Evolutionary conservation across 2,113 vertebrate genomes (phyloP).

Genomic region (Eidolon helvum): DNA sequence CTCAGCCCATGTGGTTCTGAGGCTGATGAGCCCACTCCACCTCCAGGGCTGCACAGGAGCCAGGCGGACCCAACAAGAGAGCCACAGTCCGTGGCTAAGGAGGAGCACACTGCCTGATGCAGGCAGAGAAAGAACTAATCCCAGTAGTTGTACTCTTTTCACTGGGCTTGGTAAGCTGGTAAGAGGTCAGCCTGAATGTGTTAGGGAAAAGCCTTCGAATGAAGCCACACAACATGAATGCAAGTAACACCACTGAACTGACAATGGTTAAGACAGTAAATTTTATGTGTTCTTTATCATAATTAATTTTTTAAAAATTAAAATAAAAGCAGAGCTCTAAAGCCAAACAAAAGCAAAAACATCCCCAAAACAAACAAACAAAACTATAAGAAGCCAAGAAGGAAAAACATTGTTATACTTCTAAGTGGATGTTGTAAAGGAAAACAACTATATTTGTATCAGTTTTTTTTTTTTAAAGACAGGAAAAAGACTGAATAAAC

Average conservation of each 20-base stretch:
- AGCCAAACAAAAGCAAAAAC: background rate
- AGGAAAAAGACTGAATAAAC: background rate
- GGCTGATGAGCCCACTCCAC: background rate
- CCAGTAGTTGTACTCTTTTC: background rate
- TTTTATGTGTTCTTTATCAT: background rate
- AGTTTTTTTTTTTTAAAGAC: background rate
- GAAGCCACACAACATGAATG: background rate
- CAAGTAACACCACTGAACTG: background rate
- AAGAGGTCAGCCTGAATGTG: background rate
- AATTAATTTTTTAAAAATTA: background rate
- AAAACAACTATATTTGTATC: background rate
- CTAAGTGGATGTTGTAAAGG: background rate
- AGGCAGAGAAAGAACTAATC: background rate
- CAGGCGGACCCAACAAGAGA: background rate
- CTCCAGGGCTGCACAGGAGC: background rate
- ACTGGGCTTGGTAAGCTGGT: background rate
- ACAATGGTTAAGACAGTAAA: background rate
- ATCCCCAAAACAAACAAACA: background rate
- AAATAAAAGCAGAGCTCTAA: background rate
- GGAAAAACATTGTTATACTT: background rate
- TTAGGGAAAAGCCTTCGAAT: background rate
- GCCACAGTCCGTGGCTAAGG: background rate
- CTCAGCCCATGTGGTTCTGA: background rate
- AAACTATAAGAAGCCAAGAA: background rate
- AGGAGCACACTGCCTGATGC: accelerated